A percentile compares a stretch with the other conserved stretches of the same genome.
Evolutionary conservation across 2,797 vertebrate genomes (phyloP).

Genomic region (Thunnus albacares): DNA sequence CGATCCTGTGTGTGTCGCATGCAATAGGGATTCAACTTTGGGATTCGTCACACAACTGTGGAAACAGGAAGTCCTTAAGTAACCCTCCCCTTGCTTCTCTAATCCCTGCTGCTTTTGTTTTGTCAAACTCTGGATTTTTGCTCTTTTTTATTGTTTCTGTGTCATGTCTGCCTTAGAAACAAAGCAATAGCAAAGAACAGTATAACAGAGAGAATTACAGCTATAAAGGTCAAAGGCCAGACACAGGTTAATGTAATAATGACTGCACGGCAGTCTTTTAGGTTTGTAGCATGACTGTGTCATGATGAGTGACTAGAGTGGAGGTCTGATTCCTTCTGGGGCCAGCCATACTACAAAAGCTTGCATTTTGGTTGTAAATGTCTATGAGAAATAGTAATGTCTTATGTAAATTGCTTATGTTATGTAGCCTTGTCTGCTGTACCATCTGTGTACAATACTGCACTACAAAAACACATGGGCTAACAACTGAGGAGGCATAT

Average conservation of each 20-base stretch:
- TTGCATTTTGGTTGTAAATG: constrained; percentile 15
- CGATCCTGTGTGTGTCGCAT: constrained; percentile 56
- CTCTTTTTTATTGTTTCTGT: constrained; percentile 17
- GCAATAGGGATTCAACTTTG: constrained; percentile 62
- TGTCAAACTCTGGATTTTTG: constrained; percentile 40
- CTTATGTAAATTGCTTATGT: constrained; percentile 50
- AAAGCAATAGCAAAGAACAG: background rate
- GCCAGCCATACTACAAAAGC: constrained; percentile 17
- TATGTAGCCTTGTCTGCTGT: constrained; percentile 46
- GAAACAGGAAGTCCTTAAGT: constrained; percentile 69
- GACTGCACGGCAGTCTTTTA: constrained; percentile 13
- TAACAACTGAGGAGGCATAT: constrained; percentile 56
- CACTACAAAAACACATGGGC: constrained; percentile 29
- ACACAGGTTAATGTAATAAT: background rate
- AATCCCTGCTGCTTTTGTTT: constrained; percentile 71
- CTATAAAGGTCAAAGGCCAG: constrained; percentile 17
- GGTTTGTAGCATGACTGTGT: constrained; percentile 2
- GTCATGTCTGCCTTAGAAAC: constrained; percentile 23
- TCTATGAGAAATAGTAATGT: constrained; percentile 26
- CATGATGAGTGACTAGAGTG: constrained; percentile 16
- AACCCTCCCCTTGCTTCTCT: constrained; percentile 49
- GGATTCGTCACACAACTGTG: constrained; percentile 74
- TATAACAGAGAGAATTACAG: background rate
- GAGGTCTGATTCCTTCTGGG: constrained; percentile 3
- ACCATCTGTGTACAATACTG: constrained; percentile 58